Percentiles rank a stretch among this genome's conserved stretches.
phyloP scores from a whole-genome alignment of 2,797 vertebrate genomes.

The Myotis daubentonii region DNA sequence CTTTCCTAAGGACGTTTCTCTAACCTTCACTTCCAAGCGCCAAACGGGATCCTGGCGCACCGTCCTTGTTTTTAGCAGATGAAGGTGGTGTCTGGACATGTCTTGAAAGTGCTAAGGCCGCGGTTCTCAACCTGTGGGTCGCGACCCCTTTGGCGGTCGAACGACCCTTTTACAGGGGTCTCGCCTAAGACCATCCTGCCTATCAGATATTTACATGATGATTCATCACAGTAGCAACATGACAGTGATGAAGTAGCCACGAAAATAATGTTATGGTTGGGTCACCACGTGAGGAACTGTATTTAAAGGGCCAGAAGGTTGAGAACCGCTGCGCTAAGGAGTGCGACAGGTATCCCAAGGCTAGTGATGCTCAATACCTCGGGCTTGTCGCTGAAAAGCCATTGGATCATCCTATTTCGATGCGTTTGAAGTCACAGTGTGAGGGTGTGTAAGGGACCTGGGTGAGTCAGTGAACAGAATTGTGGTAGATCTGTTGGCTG shows the following conservation, averaged over 20 bases:
- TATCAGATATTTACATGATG: no score
- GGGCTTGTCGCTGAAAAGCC: background rate
- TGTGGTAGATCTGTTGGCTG: background rate
- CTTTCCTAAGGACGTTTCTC: background rate
- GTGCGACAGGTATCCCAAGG: background rate
- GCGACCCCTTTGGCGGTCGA: no score
- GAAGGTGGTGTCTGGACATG: background rate
- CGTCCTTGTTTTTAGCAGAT: background rate
- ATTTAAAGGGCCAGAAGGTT: no score
- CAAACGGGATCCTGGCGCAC: background rate
- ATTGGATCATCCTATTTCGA: background rate
- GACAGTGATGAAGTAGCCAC: no score
- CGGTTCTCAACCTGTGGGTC: no score
- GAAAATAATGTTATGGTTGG: no score
- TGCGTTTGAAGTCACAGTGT: background rate
- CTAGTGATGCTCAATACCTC: background rate
- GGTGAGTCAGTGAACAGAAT: background rate
- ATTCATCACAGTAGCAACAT: no score
- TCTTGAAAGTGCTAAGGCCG: background rate
- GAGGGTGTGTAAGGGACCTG: background rate
- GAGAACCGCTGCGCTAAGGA: background rate
- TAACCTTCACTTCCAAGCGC: background rate
- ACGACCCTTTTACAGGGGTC: no score
- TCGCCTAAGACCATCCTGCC: no score
- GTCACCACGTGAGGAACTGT: no score